Base-by-base conservation (phyloP, 2,888 invertebrate genomes). In the Dendrolimus houi region DNA sequence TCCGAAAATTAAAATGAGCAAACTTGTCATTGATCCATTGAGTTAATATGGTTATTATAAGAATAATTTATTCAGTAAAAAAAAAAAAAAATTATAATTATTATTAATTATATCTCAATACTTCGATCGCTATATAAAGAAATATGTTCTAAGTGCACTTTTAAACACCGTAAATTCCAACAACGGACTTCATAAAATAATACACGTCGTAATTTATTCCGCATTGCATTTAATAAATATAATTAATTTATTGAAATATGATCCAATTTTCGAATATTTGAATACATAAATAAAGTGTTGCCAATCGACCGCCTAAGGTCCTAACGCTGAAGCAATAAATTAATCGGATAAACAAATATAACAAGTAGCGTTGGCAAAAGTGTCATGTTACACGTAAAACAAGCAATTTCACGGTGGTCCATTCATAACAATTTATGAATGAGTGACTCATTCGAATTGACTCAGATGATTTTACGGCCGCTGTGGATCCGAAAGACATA, bases 361-460 rank as follows among this genome's bases (percentile, higher is more conserved):
- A 42, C 52, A 59, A 61, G 60, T 56, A 57, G 52, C 53, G 12
- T 8, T 41, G 52, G 52, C 42, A 56, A 67, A 61, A 69, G 60
- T 64, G 60, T 67, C 64, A 41, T 41, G 55, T 65, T 62, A 57
- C 63, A 56, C 58, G 55, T 60, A 58, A 56, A 47, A 53, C 54
- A 12, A 53, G 47, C 14, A 47, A 59, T 53, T 74, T 72, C 65
- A 67, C 65, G 66, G 67, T 58, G 63, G 57, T 70, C 63, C 73
- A 74, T 75, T 75, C 67, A 72, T 52, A 47, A 59, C 42, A 59
- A 47, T 62, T 71, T 69, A 71, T 77, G 75, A 75, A 74, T 75
- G 72, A 71, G 60, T 79, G 74, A 81, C 56, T 74, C 74, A 77
- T 61, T 53, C 55, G 64, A 61, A 52, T 60, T 74, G 73, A 77